Base-by-base conservation (phyloP, 2,797 vertebrate species). In the Mastacembelus armatus region DNA sequence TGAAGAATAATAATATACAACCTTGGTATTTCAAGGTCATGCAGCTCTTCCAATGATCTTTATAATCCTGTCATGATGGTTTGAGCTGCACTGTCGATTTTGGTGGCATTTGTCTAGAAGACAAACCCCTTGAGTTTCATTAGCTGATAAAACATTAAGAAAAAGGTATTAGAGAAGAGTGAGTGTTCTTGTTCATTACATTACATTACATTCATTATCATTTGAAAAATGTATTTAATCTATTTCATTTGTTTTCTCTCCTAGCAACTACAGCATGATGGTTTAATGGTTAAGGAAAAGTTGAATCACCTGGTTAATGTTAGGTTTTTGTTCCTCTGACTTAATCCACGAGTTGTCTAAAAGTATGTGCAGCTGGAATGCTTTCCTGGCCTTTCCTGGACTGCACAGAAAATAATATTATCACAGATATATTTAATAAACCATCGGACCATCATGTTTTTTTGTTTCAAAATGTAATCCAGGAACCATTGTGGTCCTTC, bases 21-120 rank as follows among this genome's bases (percentile, higher is more conserved):
- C 85, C 84, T 83, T 77, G 71, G 45, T 72, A 79, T 77, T 75
- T 88, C 83, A 90, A 89, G 86, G 90, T 89, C 63, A 7, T 42
- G 33, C 12, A 14, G 61, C 63, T 72, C 68, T 68, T 61, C 32
- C 52, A 18, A 56, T 39, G 69, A 83, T 74, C n/a, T 40, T 36
- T 70, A 59, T 70, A 44, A 78, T 62, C 75, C 44, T 19, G 63
- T n/a, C 51, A 12, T 1, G 0, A 32, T 11, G 63, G 56, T 68
- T 52, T 56, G 44, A 63, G 69, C 24, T 45, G 29, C 59, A 77
- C 52, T 51, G 74, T 50, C 59, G 62, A 55, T 44, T 22, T 19
- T 38, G 50, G 29, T 4, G 44, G 16, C 19, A 48, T 21, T 16
- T 4, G 4, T 47, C 33, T 38, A 22, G 12, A 49, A 44, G 26